A percentile compares a stretch with the other conserved stretches of the same genome.
phyloP scores from a whole-genome alignment of 1,140 invertebrate genomes.

The Platyscapa corneri region DNA sequence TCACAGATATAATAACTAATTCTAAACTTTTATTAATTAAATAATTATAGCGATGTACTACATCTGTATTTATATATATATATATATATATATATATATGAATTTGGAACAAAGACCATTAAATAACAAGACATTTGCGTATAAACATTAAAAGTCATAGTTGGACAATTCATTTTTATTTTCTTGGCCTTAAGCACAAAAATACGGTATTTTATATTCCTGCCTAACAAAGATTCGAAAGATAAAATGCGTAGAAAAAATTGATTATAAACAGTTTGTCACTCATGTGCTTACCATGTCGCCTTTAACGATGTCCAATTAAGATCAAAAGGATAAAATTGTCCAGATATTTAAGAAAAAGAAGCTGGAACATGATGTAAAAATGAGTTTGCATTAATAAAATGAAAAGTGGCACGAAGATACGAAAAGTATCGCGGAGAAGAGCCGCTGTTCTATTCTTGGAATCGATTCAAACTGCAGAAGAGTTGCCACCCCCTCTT shows the following conservation, averaged over 20 bases:
- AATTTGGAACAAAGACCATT: too few species aligned
- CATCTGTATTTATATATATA: too few species aligned
- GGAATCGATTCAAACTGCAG: conserved; percentile 28
- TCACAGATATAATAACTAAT: too few species aligned
- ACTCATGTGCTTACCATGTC: conserved; percentile 33
- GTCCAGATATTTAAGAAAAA: conserved; percentile 47
- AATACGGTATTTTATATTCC: not conserved
- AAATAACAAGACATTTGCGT: too few species aligned
- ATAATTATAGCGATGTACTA: too few species aligned
- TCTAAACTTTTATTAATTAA: too few species aligned
- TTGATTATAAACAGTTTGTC: conserved; percentile 43
- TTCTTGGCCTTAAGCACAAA: not conserved
- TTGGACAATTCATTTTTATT: not conserved
- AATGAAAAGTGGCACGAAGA: conserved; percentile 11
- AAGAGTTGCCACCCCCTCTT: not conserved
- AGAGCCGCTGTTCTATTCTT: conserved; percentile 23
- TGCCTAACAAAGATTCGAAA: conserved; percentile 1
- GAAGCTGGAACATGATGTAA: conserved; percentile 35
- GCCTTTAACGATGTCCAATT: conserved; percentile 40
- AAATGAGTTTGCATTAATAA: conserved; percentile 44
- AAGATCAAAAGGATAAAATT: conserved; percentile 48
- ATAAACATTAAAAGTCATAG: too few species aligned
- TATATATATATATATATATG: too few species aligned
- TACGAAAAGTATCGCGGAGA: not conserved
- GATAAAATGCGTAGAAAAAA: conserved; percentile 38